A percentile compares a stretch with the other conserved stretches of the same genome.
phyloP scores from a whole-genome alignment of 2,888 invertebrate genomes.

The Epiblema foenella region DNA sequence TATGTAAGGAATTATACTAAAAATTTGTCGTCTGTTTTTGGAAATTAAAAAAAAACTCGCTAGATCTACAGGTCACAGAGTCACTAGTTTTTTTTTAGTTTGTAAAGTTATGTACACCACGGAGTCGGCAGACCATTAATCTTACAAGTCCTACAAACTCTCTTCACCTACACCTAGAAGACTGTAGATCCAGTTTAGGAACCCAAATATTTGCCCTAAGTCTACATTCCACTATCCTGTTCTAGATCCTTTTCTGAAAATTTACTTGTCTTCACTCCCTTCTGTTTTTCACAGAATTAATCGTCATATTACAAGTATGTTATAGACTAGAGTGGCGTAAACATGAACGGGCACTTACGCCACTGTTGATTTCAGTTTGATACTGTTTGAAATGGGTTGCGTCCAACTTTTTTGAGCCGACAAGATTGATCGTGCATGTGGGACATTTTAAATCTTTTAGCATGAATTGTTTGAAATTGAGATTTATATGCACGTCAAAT shows the following conservation, averaged over 20 bases:
- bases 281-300: not conserved
- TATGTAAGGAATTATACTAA: too few relatives aligned
- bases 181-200: conserved; percentile 21
- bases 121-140: not conserved
- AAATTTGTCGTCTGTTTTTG: too few relatives aligned
- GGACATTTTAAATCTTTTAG: not conserved
- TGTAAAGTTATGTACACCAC: too few relatives aligned
- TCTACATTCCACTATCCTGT: conserved; percentile 18
- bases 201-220: conserved; percentile 29
- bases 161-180: not conserved
- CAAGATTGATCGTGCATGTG: conserved; percentile 32
- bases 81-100: too few relatives aligned
- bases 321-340: not conserved
- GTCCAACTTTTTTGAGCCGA: conserved; percentile 14
- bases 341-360: not conserved
- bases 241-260: not conserved
- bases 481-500: not conserved
- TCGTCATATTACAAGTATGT: not conserved
- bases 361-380: not conserved
- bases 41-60: too few relatives aligned
- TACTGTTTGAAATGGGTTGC: not conserved
- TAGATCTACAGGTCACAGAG: too few relatives aligned
- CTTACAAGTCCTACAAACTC: not conserved
- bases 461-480: not conserved
- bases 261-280: not conserved